Evolutionary conservation across 2,888 invertebrate genomes (phyloP), one percentile per base, ranked within the genome.

Genomic region (Caenorhabditis zanzibari): DNA sequence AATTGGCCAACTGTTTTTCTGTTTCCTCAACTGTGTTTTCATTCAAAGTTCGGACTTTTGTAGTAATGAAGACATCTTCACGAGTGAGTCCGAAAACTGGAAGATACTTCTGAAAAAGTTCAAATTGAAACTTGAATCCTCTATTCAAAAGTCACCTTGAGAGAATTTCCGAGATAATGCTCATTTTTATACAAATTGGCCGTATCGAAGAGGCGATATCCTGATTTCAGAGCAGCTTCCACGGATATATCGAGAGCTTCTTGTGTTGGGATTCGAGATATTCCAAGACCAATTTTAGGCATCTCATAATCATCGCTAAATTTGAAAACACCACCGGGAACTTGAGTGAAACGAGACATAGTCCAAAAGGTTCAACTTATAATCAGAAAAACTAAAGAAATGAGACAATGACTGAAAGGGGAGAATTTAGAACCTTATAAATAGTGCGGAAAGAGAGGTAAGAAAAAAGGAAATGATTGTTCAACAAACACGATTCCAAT

Each of bases 121-220:
- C 0, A 44, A 44, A 32, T 7, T 28, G 14, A 58, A 16, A 10
- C 9, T 3, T 26, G 14, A 14, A 4, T 28, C 32, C 7, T 35
- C 28, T n/a, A 7, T 32, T 12, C 9, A 52, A 41, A 28, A 35
- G 14, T 52, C 19, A 86, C 88, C 80, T 87, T 82, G 44, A 89
- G 93, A 2, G 95, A 95, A 47, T 93, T 92, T 16, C 95, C 95
- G 83, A 96, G 94, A 59, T 73, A 94, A 68, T 92, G 92, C 93
- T 96, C 96, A 93, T 96, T 96, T 49, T 94, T 93, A 92, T 96
- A 96, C 0, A 95, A 95, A 47, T 95, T 94, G 9, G 96, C 96
- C 41, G 96, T 96, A 93, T 96, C 96, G 95, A 92, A 81, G 93
- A 95, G 94, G 82, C 95, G 94, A 92, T 95, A 96, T 9, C 96